A percentile compares a stretch with the other conserved stretches of the same genome.
Conservation (phyloP, 2,797 vertebrate genomes). For the Betta splendens region DNA sequence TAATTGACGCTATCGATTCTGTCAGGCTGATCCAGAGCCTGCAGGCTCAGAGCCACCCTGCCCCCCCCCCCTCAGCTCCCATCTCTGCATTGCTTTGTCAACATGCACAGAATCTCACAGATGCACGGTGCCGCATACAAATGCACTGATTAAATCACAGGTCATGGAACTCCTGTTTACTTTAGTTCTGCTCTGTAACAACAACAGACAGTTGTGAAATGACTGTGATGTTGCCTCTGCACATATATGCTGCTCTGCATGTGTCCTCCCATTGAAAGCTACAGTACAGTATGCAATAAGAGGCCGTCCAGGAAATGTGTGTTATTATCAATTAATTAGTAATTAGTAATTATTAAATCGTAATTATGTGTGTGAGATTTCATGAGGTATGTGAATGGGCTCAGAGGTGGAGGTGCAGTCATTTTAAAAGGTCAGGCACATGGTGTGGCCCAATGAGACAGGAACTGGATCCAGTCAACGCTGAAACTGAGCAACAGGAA, state of each 20-base stretch:
- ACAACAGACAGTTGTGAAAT: constrained; percentile 47
- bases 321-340: no score
- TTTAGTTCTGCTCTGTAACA: constrained; percentile 36
- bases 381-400: no score
- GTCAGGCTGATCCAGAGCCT: constrained; percentile 57
- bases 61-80: constrained; percentile 12
- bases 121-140: background rate
- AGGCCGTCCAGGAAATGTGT: constrained; percentile 43
- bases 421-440: no score
- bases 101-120: background rate
- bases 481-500: no score
- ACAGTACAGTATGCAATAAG: constrained; percentile 34
- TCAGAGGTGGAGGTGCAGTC: no score
- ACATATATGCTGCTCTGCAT: constrained; percentile 17
- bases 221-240: constrained; percentile 57
- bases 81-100: constrained; percentile 8
- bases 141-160: constrained; percentile 45
- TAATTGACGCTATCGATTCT: constrained; percentile 72
- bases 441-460: no score
- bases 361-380: no score
- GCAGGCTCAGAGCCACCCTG: constrained; percentile 7
- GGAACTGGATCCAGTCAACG: no score
- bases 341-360: no score
- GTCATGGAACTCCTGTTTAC: constrained; percentile 49
- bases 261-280: no score